phyloP scores from a whole-genome alignment of 2,888 invertebrate species.

The Sepioteuthis lessoniana region DNA sequence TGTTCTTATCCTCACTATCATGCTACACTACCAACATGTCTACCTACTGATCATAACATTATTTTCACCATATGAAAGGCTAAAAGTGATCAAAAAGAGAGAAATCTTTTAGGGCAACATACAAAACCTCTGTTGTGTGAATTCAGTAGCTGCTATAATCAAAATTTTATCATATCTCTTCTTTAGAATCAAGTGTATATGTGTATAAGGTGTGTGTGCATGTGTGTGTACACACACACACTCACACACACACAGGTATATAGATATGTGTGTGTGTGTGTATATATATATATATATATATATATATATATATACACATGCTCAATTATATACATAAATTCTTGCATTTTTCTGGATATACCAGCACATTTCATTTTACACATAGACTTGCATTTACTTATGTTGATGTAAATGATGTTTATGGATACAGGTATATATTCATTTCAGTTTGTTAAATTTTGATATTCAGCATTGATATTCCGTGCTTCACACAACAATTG shows the following conservation, averaged over 20 bases:
- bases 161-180: neutral
- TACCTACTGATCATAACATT: neutral
- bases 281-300: neutral
- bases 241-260: neutral
- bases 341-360: neutral
- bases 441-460: neutral
- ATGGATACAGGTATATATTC: neutral
- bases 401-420: too few relatives aligned
- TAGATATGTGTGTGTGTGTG: neutral
- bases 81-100: neutral
- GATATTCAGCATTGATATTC: slow-evolving; percentile 33
- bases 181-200: neutral
- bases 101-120: neutral
- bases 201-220: neutral
- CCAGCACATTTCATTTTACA: too few relatives aligned
- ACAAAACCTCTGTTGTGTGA: neutral
- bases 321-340: neutral
- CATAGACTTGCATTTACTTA: too few relatives aligned
- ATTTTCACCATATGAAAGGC: neutral
- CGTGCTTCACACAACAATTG: slow-evolving; percentile 33
- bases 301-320: neutral
- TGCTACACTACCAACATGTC: neutral
- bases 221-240: neutral
- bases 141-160: neutral
- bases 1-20: neutral